Evolutionary conservation across 2,113 vertebrate genomes (phyloP), one percentile per base, ranked within the genome.

Genomic region (Saccopteryx bilineata): DNA sequence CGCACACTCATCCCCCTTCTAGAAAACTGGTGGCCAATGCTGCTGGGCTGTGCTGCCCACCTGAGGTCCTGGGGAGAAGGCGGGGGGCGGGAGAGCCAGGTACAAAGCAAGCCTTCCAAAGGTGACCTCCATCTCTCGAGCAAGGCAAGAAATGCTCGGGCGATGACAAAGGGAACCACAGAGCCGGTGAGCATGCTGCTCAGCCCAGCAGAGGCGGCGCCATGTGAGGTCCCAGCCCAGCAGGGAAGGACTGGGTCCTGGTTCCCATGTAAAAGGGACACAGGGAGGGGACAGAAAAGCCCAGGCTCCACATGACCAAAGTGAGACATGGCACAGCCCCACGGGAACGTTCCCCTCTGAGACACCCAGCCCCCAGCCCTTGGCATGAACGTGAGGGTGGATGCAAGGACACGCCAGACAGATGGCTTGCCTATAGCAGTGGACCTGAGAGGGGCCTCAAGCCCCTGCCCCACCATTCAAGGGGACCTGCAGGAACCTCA

Each of bases 311-410:
- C 24, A 8, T 1, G 26, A 58, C 68, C 82, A 39, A 39, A 39
- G 39, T 52, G 21, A 52, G 14, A 74, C 2, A 1, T n/a, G 65
- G 31, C 88, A 52, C n/a, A 24, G 19, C 61, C 39, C 10, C 21
- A 8, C 1, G 0, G 23, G 17, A 21, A 10, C 3, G 13, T 1
- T 54, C 15, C 69, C 17, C 63, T 24, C 28, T 0, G 11, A n/a
- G 56, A 10, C 63, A 10, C 75, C 63, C 46, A 39, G 19, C 54
- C n/a, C 56, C 39, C 14, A 31, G 56, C 13, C 46, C 46, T 61
- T 76, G 46, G 21, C 24, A 1, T 1, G 8, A 31, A 11, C 0
- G 2, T 2, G 26, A 69, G 28, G 3, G 24, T 18, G 10, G 71
- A n/a, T 11, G 1, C 33, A n/a, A 0, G 2, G 46, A 48, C 28